These are phyloP conservation scores for Aphaenogaster rudis DNA, from an alignment of 1,140 invertebrate species.

Conservation along the genomic window DNA sequence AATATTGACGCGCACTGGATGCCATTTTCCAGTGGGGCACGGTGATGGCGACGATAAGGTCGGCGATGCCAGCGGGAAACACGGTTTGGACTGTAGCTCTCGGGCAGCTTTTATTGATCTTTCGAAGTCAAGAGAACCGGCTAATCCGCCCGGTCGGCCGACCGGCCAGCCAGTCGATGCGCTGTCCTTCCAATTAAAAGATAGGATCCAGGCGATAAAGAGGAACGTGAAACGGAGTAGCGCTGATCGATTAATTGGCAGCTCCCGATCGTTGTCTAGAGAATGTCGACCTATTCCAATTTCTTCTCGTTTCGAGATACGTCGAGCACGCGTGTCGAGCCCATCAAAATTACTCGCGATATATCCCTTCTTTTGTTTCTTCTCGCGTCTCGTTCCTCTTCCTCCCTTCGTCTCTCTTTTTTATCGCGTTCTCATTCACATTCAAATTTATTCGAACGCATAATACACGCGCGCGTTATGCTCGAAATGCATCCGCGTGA, in stretches of 20 bases:
- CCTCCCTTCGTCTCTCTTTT: conserved; percentile 8
- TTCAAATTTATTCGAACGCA: conserved; percentile 79
- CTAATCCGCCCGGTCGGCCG: conserved; percentile 65
- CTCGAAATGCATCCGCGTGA: conserved; percentile 72
- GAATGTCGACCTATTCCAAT: conserved; percentile 64
- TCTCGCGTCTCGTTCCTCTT: background rate
- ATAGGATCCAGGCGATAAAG: conserved; percentile 59
- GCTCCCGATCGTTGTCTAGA: conserved; percentile 47
- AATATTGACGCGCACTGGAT: conserved; percentile 72
- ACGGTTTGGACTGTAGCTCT: conserved; percentile 55
- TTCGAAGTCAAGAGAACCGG: conserved; percentile 66
- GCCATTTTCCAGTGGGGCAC: conserved; percentile 60
- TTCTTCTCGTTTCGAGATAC: conserved; percentile 32
- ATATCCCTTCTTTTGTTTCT: background rate
- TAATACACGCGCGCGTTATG: conserved; percentile 73
- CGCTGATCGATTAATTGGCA: conserved; percentile 70
- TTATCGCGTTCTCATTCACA: conserved; percentile 72
- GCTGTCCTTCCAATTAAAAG: conserved; percentile 74
- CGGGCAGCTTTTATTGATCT: conserved; percentile 72
- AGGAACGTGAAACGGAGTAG: conserved; percentile 2
- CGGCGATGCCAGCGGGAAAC: conserved; percentile 30
- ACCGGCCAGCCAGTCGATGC: background rate
- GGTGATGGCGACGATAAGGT: conserved; percentile 30
- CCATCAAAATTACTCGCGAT: conserved; percentile 26
- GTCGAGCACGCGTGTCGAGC: conserved; percentile 20